Conservation (phyloP, 2,797 vertebrate genomes). For the Diglossa cyanea region DNA sequence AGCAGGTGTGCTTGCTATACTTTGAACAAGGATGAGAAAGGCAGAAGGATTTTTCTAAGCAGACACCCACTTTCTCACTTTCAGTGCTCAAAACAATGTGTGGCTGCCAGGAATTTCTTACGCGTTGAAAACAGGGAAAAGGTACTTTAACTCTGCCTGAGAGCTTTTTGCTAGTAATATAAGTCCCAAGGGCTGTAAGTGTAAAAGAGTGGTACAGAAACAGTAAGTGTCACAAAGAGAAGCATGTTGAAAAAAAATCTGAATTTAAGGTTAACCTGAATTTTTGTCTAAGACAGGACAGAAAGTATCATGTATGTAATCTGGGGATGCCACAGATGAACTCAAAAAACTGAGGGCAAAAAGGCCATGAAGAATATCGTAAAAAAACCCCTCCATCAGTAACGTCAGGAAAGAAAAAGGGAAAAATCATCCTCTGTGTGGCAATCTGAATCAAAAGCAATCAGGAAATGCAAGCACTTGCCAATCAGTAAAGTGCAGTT, state of each 20-base stretch:
- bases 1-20: background rate
- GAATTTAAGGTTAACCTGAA: background rate
- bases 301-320: background rate
- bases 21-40: background rate
- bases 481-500: slow-evolving; percentile 27
- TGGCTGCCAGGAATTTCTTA: background rate
- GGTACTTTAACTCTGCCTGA: background rate
- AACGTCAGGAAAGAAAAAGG: background rate
- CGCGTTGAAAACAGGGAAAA: background rate
- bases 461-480: slow-evolving; percentile 33
- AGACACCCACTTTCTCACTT: background rate
- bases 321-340: background rate
- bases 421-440: slow-evolving; percentile 1
- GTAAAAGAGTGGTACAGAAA: background rate
- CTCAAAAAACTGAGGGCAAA: background rate
- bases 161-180: background rate
- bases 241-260: background rate
- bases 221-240: background rate
- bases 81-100: background rate
- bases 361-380: background rate
- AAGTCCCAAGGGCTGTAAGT: background rate
- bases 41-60: background rate
- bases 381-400: background rate
- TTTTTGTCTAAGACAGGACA: background rate
- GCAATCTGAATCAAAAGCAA: slow-evolving; percentile 53